Percentiles rank a stretch among this genome's conserved stretches.
These are phyloP conservation scores for Hetaerina titia DNA, from an alignment of 2,888 invertebrate genomes.

Conservation along the genomic window DNA sequence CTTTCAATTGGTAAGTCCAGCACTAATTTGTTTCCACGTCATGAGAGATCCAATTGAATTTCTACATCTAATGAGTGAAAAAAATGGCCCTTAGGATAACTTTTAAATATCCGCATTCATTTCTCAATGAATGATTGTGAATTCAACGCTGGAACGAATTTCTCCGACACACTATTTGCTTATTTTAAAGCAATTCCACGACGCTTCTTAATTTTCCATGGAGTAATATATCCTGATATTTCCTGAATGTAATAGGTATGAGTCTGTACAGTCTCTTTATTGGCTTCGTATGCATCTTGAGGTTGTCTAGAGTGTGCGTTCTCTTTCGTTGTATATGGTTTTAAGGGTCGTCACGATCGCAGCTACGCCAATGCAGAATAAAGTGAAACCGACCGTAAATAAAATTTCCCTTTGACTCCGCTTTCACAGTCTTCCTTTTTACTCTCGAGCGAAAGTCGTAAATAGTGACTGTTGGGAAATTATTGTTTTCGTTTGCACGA, in stretches of 20 bases:
- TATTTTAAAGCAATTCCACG: background rate
- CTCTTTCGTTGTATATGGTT: background rate
- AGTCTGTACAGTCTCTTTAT: background rate
- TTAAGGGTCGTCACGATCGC: conserved; percentile 16
- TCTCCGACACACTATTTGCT: background rate
- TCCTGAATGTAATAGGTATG: background rate
- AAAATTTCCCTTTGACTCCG: conserved; percentile 16
- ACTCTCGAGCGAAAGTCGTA: background rate
- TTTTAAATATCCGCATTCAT: background rate
- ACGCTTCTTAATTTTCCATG: conserved; percentile 22
- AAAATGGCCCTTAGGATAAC: no score
- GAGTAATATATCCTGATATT: conserved; percentile 15
- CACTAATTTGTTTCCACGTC: background rate
- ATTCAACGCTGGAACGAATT: background rate
- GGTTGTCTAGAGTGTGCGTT: background rate
- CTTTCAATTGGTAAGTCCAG: no score
- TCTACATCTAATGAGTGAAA: no score
- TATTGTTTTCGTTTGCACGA: background rate
- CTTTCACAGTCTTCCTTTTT: conserved; percentile 13
- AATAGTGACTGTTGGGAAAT: background rate
- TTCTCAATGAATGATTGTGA: background rate
- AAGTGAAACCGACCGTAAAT: conserved; percentile 14
- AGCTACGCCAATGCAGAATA: conserved; percentile 6
- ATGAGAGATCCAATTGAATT: background rate
- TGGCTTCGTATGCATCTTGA: background rate